A percentile compares a stretch with the other conserved stretches of the same genome.
Conservation (phyloP, 2,113 vertebrate genomes). For the Lepidothrix coronata region DNA sequence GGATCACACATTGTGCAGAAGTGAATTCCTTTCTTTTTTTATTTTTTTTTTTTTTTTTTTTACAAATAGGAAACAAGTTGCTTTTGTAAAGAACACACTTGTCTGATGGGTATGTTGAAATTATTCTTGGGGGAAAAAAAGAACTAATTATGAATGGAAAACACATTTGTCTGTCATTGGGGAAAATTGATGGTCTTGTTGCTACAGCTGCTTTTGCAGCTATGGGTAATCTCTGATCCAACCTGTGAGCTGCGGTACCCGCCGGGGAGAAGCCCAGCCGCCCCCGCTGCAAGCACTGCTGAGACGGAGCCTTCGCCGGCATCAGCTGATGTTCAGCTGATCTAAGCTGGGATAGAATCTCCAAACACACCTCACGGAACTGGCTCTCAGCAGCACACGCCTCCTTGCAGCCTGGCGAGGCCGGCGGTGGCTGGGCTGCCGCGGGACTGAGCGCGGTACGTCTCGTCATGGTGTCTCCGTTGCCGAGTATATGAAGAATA, state of each 20-base stretch:
- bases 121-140: conserved; percentile 26
- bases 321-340: conserved; percentile 71
- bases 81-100: conserved; percentile 78
- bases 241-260: conserved; percentile 37
- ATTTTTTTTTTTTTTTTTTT: background rate
- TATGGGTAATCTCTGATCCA: conserved; percentile 62
- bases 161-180: conserved; percentile 74
- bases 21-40: conserved; percentile 59
- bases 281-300: background rate
- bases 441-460: conserved; percentile 49
- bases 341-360: conserved; percentile 22
- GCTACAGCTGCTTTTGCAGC: conserved; percentile 65
- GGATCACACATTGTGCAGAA: conserved; percentile 73
- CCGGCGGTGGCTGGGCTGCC: conserved; percentile 29
- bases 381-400: conserved; percentile 50
- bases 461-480: conserved; percentile 75
- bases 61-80: conserved; percentile 61
- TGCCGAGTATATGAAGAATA: conserved; percentile 75
- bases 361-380: conserved; percentile 7
- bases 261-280: conserved; percentile 49
- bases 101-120: conserved; percentile 71
- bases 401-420: conserved; percentile 22
- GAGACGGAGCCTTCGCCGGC: conserved; percentile 16
- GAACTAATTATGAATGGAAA: conserved; percentile 72
- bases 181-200: conserved; percentile 66